Conservation (phyloP, 2,888 invertebrate genomes). For the Atethmia centrago region DNA sequence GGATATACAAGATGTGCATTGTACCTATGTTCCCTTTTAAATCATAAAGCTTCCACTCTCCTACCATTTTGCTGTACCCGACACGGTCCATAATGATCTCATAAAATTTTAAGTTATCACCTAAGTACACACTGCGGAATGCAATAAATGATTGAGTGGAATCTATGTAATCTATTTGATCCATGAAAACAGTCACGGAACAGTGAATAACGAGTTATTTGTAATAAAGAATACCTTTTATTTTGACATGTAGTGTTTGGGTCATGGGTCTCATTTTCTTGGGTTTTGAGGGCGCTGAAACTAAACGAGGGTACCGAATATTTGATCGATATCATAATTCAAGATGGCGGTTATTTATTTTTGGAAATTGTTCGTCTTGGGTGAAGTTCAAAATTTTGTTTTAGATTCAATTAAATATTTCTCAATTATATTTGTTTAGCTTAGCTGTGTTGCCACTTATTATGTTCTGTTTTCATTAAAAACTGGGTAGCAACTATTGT, state of each 20-base stretch:
- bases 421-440: background rate
- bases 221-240: background rate
- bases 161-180: too few relatives aligned
- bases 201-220: background rate
- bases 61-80: too few relatives aligned
- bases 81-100: too few relatives aligned
- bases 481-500: background rate
- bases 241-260: background rate
- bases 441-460: background rate
- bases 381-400: background rate
- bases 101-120: too few relatives aligned
- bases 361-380: background rate
- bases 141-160: too few relatives aligned
- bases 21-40: background rate
- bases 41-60: background rate
- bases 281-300: too few relatives aligned
- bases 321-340: background rate
- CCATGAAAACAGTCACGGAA: background rate
- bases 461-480: conserved; percentile 15
- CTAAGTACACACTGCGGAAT: too few relatives aligned
- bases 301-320: too few relatives aligned
- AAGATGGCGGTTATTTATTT: background rate
- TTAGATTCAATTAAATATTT: background rate
- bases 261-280: background rate
- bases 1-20: background rate